Evolutionary conservation across 2,113 vertebrate species (phyloP), one percentile per base, ranked within the genome.

Genomic region (Nesoenas mayeri): DNA sequence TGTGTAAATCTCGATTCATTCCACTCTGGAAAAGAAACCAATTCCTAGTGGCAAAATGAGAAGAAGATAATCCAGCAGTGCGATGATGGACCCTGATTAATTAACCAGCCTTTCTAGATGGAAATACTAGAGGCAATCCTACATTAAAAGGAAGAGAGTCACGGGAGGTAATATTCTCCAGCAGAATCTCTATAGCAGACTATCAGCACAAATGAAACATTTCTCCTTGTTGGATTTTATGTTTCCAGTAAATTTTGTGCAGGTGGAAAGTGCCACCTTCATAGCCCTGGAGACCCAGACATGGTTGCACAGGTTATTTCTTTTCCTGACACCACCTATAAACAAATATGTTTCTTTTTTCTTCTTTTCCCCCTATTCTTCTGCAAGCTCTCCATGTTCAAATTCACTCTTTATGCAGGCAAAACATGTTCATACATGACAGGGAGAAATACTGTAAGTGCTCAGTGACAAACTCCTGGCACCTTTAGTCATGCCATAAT

Each of bases 221-320:
- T 93, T 86, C 67, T 90, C 56, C 82, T 83, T 38, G 29, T 40
- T 83, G 85, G n/a, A 67, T 95, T 96, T 96, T 95, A 96, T 90
- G 93, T 40, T 83, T 65, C 48, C 85, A 78, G 67, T 96, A 95
- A 93, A 97, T 95, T 94, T 86, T 74, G 56, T 85, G 79, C 38
- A n/a, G 85, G 24, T 94, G 64, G 79, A 85, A 95, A 93, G 67
- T 28, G 79, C 79, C 82, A 91, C 51, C 15, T 88, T 88, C 88
- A 73, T 14, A 83, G 65, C 58, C 29, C 79, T 71, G 60, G 67
- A 88, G 75, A 77, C 11, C 22, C 81, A 90, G 67, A 65, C 51
- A 22, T 32, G 31, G 58, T 36, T 90, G 42, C 60, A 62, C 56
- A 67, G 24, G 11, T 96, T 83, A 75, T 95, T 95, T 95, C 69